Base-by-base conservation (phyloP, 2,113 vertebrate species). In the Zapornia atra region DNA sequence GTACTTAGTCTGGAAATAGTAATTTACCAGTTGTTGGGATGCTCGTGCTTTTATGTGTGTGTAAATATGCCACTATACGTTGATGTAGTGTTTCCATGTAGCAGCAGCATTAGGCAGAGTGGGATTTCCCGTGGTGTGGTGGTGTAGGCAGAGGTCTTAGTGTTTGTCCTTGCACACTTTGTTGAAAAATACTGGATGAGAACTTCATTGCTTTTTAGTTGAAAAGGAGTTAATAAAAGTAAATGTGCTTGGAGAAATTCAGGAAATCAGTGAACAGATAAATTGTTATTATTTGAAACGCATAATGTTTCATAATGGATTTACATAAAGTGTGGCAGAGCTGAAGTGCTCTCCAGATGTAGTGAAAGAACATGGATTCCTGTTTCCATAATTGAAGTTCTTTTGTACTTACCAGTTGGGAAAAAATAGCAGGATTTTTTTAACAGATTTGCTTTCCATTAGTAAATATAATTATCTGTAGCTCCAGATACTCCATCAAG, bases 391-490 rank as follows among this genome's bases (percentile, higher is more conserved):
- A 93, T 68, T 81, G 88, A 88, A 86, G 76, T 84, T 88, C 44
- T 84, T 90, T 93, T 85, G 38, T 93, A 88, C 48, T 86, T 91
- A 76, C 19, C 53, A 77, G 38, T 65, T 90, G 44, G 86, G 48
- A 80, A 77, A 90, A 94, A 94, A 81, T 40, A 81, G 53, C 29
- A 91, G 51, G 24, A 71, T 64, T 92, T 95, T 95, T 90, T 86
- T 3, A 81, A 78, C 56, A 88, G 56, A 75, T 94, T 92, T 92
- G 34, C 72, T 95, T 94, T 86, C 69, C 69, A 64, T 96, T 92
- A 94, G 65, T 86, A 92, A 95, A 84, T 95, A 83, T 61, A 79
- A 84, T 90, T 96, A 81, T 86, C 60, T 82, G 53, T 76, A 89
- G 81, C 53, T 95, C 76, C 59, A 65, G 28, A 61, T 88, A 80